Evolutionary conservation across 2,888 invertebrate genomes (phyloP).

Genomic region (Cephus rjabovi): DNA sequence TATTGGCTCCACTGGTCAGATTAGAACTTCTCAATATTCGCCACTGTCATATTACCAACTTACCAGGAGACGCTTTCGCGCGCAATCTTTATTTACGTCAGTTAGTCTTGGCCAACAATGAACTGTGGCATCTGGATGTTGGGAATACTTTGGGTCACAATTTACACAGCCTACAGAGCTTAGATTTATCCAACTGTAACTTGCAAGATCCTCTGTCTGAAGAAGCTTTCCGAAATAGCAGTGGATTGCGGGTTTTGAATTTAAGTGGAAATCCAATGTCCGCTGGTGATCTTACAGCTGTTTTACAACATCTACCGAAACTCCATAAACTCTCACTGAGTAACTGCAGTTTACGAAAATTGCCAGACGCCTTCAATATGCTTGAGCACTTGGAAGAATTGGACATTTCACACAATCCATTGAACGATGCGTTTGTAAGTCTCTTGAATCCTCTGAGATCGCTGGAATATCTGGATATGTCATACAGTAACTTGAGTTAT

Average conservation of each 20-base stretch:
- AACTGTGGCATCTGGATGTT: conserved; percentile 74
- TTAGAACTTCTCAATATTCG: conserved; percentile 75
- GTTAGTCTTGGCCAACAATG: conserved; percentile 75
- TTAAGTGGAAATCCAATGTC: conserved; percentile 78
- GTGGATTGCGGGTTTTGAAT: conserved; percentile 74
- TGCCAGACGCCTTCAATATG: conserved; percentile 77
- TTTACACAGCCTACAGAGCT: conserved; percentile 73
- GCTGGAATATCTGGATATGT: conserved; percentile 79
- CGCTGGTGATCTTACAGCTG: conserved; percentile 76
- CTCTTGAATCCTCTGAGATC: conserved; percentile 75
- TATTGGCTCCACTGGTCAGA: conserved; percentile 72
- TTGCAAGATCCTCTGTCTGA: conserved; percentile 76
- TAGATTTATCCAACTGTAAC: conserved; percentile 78
- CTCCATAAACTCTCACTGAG: conserved; percentile 76
- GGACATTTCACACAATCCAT: conserved; percentile 78
- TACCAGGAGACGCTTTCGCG: conserved; percentile 75
- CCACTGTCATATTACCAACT: conserved; percentile 72
- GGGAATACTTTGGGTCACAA: conserved; percentile 75
- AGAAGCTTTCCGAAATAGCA: conserved; percentile 77
- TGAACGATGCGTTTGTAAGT: conserved; percentile 76
- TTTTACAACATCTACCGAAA: conserved; percentile 74
- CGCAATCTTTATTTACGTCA: conserved; percentile 75
- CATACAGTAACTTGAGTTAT: conserved; percentile 76
- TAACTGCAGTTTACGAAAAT: conserved; percentile 74
- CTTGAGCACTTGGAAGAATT: conserved; percentile 76